Percentiles rank a stretch among this genome's conserved stretches.
These are phyloP conservation scores for Malurus elegans DNA, from an alignment of 2,113 vertebrate species.

Conservation along the genomic window DNA sequence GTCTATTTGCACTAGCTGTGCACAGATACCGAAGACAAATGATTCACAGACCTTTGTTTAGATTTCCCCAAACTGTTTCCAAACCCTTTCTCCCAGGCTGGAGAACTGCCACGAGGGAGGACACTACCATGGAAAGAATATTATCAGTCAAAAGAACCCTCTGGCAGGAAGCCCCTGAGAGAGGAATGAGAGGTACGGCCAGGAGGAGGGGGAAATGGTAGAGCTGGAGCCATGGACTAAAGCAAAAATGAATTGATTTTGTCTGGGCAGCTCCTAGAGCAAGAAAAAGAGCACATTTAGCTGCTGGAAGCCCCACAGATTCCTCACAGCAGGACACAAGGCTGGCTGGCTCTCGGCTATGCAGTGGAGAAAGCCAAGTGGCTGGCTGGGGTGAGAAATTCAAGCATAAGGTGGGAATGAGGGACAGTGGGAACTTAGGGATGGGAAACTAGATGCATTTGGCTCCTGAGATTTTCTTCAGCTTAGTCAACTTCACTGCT, in stretches of 20 bases:
- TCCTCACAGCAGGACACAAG: conserved; percentile 9
- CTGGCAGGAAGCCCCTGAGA: not conserved
- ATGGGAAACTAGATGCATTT: not conserved
- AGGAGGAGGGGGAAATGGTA: not conserved
- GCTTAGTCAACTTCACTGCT: not conserved
- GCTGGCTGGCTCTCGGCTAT: not conserved
- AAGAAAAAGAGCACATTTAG: not conserved
- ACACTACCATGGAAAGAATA: not conserved
- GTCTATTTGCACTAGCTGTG: not conserved
- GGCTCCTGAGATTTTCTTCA: not conserved
- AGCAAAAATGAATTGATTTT: not conserved
- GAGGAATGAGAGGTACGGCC: not conserved
- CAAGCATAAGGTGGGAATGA: not conserved
- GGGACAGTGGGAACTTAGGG: not conserved
- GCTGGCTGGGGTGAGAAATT: conserved; percentile 5
- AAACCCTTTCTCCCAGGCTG: conserved; percentile 4
- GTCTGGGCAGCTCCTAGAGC: not conserved
- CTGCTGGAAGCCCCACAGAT: not conserved
- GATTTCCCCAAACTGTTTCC: not conserved
- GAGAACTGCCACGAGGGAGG: not conserved
- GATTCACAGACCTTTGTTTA: not conserved
- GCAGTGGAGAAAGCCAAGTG: not conserved
- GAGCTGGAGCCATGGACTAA: not conserved
- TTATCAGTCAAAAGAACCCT: not conserved
- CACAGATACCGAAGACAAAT: not conserved